Evolutionary conservation across 2,113 vertebrate genomes (phyloP), one percentile per base, ranked within the genome.

Genomic region (Brachyistius frenatus): DNA sequence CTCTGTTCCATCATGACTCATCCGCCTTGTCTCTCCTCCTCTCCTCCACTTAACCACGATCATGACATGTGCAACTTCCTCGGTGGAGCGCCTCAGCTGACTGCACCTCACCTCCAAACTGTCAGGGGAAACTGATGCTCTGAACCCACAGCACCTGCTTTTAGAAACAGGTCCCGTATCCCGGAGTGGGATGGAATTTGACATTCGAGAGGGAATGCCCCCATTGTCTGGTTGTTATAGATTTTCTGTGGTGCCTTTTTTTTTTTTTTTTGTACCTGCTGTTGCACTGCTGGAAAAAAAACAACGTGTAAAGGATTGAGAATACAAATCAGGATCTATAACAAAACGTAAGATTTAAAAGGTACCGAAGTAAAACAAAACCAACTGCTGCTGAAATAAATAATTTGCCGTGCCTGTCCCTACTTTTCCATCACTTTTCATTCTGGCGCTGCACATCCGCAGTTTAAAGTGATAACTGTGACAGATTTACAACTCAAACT

Each of bases 11-110:
- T 86, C 87, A 86, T 89, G 87, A 91, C 85, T 91, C 90, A 91
- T 89, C 70, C 83, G 5, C 77, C 83, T 81, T 52, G 88, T 83
- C 88, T 86, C 88, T 85, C 65, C 66, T 77, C 66, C 73, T 82
- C 83, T 69, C 76, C 83, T 80, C 86, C 86, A 86, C 87, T 82
- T 91, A 83, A 86, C 75, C 80, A 79, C 66, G 23, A 88, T 88
- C 79, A 86, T 91, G 88, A 93, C 90, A 90, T 85, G 89, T 91
- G 75, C 74, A 77, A 54, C 87, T 83, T 87, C 85, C 84, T 91
- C 75, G 57, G 69, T 58, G 76, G 76, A 81, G 75, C 49, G 36
- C 49, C 79, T 85, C 77, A 69, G 82, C 87, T 76, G 80, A 83
- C 79, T 62, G 55, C 33, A 5, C 73, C 81, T 84, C 76, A 78